Base-by-base conservation (phyloP, 30 jellyfish, hydroid and myxozoan species). In the Clytia hemisphaerica region DNA sequence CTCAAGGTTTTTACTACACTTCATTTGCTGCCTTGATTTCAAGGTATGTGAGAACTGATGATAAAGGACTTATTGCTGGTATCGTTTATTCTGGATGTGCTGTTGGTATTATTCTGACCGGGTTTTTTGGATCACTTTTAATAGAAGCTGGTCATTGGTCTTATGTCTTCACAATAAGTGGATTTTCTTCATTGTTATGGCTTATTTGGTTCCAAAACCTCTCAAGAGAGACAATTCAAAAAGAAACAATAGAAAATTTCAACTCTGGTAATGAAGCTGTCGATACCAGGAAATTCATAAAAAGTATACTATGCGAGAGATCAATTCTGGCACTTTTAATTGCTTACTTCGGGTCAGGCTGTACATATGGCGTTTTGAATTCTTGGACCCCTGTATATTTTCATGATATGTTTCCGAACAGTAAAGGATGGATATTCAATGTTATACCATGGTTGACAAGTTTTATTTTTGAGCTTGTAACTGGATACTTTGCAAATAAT, bases 391-490 rank as follows among this genome's bases (percentile, higher is more conserved):
- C 98, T 18, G 82, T 82, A 12, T 89, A 89, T 82, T 89, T 89
- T 65, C 98, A 79, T 71, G 98, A 89, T 45, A 72, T 80, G 3
- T 89, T 80, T 63, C 98, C 98, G 40, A 58, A 80, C 4, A 80
- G 98, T 71, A 89, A 89, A 80, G 98, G 94, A 24, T 89, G 98
- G 98, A 73, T 89, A 0, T 89, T 89, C 79, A 89, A 89, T 63
- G 98, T 89, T 27, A 76, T 89, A 7, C 98, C 98, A 10, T 89
- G 94, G 93, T 7, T 79, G 7, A 48, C 83, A 10, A 76, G 92
- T 54, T 89, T 89, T 58, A n/a, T 75, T 12, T 71, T 80, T 32
- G 47, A 85, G 21, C 71, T 47, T 42, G 26, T 72, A 0, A 58
- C 98, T 19, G 98, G 98, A 28, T 65, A 4, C 9, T 21, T 75